Percentiles rank a stretch among this genome's conserved stretches.
Conservation (phyloP, 2,797 vertebrate species). For the Jordanella pulchra region DNA sequence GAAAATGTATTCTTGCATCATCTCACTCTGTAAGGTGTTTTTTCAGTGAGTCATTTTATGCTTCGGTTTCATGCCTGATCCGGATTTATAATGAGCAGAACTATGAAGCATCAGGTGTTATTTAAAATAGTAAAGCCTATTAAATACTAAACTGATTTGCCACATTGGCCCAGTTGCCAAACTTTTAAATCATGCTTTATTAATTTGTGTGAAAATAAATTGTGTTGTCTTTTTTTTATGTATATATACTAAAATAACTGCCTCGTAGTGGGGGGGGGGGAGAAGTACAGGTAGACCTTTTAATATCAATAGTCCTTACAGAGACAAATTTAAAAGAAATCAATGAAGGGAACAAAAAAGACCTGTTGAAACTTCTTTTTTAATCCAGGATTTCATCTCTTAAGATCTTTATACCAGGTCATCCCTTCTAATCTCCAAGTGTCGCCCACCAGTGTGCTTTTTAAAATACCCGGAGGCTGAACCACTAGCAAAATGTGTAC, state of each 20-base stretch:
- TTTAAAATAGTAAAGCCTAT: not conserved
- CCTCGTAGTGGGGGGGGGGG: not conserved
- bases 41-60: not conserved
- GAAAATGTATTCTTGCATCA: not conserved
- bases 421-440: constrained; percentile 21
- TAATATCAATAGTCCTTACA: too few relatives aligned
- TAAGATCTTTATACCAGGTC: not conserved
- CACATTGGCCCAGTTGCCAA: not conserved
- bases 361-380: too few relatives aligned
- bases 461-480: constrained; percentile 33
- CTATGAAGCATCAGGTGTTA: not conserved
- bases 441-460: constrained; percentile 13
- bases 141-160: not conserved
- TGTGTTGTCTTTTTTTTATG: too few relatives aligned
- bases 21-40: not conserved
- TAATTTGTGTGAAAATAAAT: too few relatives aligned
- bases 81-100: not conserved
- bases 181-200: not conserved
- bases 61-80: not conserved
- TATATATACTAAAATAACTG: not conserved
- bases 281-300: too few relatives aligned
- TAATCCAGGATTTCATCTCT: not conserved
- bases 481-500: constrained; percentile 28
- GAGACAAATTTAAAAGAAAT: too few relatives aligned
- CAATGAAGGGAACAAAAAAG: too few relatives aligned